Percentiles rank a stretch among this genome's conserved stretches.
Conservation (phyloP, 2,113 vertebrate genomes). For the Steatornis caripensis region DNA sequence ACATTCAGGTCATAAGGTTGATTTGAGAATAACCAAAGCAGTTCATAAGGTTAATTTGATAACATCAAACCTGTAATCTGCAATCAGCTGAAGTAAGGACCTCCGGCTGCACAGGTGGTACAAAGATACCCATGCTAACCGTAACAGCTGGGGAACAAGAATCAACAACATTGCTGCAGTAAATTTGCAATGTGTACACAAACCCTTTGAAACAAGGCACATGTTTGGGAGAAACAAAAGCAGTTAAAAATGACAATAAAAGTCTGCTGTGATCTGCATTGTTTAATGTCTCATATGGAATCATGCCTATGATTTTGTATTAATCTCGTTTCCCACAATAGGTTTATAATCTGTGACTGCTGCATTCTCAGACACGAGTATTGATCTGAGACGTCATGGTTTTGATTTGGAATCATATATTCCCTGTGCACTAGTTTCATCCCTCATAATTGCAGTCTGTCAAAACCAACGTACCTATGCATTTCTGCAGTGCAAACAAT, state of each 20-base stretch:
- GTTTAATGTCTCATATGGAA: neutral
- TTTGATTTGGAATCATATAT: neutral
- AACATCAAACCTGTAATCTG: conserved; percentile 26
- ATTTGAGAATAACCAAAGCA: conserved; percentile 29
- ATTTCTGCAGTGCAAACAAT: neutral
- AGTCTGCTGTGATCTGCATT: neutral
- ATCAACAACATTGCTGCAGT: neutral
- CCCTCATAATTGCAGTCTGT: neutral
- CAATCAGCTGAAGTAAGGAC: neutral
- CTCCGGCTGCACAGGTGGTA: conserved; percentile 1
- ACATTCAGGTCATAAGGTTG: neutral
- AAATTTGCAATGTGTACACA: neutral
- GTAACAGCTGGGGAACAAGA: neutral
- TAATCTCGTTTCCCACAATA: neutral
- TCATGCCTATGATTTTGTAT: neutral
- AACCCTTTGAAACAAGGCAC: neutral
- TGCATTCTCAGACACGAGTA: neutral
- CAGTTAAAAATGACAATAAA: conserved; percentile 12
- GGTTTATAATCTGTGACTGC: neutral
- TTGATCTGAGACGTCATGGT: neutral
- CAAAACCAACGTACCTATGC: neutral
- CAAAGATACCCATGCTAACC: neutral
- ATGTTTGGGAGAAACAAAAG: conserved; percentile 5
- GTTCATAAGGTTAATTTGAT: conserved; percentile 43
- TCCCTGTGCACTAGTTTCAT: neutral